Percentiles rank a stretch among this genome's conserved stretches.
Evolutionary conservation across 1,140 invertebrate species (phyloP).

Genomic region (Drosophila mauritiana): DNA sequence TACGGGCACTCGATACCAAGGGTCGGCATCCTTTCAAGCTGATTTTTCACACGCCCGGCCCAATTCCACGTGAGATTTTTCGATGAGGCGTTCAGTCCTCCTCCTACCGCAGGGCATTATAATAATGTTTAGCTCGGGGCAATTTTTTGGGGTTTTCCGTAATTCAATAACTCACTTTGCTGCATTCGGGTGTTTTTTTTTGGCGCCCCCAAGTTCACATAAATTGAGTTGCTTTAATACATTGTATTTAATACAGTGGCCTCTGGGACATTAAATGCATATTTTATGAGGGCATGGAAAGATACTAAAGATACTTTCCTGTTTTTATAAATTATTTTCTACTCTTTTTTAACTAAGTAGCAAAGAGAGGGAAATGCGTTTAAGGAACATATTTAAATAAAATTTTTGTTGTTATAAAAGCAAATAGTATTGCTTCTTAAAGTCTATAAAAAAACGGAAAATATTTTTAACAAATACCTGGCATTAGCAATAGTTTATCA

Average conservation of each 20-base stretch:
- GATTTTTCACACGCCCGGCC: constrained; percentile 75
- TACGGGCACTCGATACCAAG: constrained; percentile 13
- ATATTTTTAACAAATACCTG: too few species aligned
- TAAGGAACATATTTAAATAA: too few species aligned
- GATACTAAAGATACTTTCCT: background rate
- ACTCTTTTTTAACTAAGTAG: too few species aligned
- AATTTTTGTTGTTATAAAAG: too few species aligned
- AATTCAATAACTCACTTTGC: constrained; percentile 41
- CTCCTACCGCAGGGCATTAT: background rate
- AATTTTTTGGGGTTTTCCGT: constrained; percentile 42
- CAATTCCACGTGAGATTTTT: constrained; percentile 47
- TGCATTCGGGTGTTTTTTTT: constrained; percentile 21
- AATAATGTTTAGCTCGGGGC: constrained; percentile 23
- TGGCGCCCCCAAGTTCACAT: constrained; percentile 43
- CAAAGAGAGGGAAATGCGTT: too few species aligned
- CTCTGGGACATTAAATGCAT: background rate
- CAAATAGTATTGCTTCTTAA: too few species aligned
- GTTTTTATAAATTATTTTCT: background rate
- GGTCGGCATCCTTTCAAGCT: constrained; percentile 75
- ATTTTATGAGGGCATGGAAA: background rate
- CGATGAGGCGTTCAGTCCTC: constrained; percentile 36
- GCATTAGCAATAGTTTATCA: background rate
- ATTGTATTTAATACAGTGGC: constrained; percentile 30
- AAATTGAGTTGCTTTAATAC: constrained; percentile 38
- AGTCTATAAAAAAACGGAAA: too few species aligned